Evolutionary conservation across 2,797 vertebrate species (phyloP).

Genomic region (Amphiprion clarkii): DNA sequence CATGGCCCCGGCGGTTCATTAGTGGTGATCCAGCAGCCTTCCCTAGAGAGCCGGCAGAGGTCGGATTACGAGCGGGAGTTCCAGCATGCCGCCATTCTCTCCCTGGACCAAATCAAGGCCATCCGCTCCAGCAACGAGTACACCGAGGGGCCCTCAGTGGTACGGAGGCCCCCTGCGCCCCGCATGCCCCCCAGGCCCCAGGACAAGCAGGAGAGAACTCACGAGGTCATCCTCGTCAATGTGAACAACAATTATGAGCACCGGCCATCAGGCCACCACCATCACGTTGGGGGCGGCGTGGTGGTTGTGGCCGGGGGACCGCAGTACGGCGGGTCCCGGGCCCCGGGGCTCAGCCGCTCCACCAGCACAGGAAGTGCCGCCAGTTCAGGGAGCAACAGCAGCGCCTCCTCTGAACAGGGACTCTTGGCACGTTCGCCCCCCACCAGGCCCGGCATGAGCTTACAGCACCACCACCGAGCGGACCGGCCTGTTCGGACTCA

Average conservation of each 20-base stretch:
- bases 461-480: slow-evolving; percentile 76
- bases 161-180: slow-evolving; percentile 84
- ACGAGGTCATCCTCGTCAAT: slow-evolving; percentile 94
- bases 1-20: slow-evolving; percentile 91
- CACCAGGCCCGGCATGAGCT: slow-evolving; percentile 76
- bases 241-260: slow-evolving; percentile 95
- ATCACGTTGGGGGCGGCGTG: slow-evolving; percentile 64
- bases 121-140: slow-evolving; percentile 97
- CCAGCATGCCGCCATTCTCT: slow-evolving; percentile 91
- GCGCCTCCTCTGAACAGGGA: slow-evolving; percentile 93
- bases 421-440: slow-evolving; percentile 90
- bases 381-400: slow-evolving; percentile 94
- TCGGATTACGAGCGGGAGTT: slow-evolving; percentile 91
- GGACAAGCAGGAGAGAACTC: slow-evolving; percentile 94
- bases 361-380: slow-evolving; percentile 95
- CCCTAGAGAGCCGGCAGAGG: slow-evolving; percentile 89
- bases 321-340: slow-evolving; percentile 78
- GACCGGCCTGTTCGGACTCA: slow-evolving; percentile 91
- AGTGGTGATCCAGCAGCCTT: slow-evolving; percentile 92
- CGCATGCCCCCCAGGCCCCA: slow-evolving; percentile 87
- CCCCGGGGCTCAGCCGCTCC: slow-evolving; percentile 90
- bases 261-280: slow-evolving; percentile 75
- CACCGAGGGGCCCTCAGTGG: slow-evolving; percentile 93
- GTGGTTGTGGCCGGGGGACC: slow-evolving; percentile 68
- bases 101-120: slow-evolving; percentile 97